Conservation (phyloP, 2,113 vertebrate species). For the Porphyrio hochstetteri region DNA sequence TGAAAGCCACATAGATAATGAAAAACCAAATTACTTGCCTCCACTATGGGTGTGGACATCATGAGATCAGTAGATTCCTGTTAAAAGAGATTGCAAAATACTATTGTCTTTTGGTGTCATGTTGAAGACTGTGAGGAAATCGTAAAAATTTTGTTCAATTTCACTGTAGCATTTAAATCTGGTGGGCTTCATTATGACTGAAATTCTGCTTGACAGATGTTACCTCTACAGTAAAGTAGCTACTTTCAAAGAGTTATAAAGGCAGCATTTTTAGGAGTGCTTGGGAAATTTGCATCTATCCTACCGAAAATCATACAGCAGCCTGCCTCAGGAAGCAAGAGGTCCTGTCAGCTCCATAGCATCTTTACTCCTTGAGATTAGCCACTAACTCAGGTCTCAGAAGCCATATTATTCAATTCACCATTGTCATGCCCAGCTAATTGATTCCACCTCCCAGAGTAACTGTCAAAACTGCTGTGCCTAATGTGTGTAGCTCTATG, state of each 20-base stretch:
- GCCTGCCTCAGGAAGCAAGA: background rate
- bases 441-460: background rate
- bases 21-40: background rate
- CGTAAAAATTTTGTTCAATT: background rate
- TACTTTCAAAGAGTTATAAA: background rate
- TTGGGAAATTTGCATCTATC: background rate
- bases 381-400: background rate
- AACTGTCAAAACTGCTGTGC: background rate
- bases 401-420: background rate
- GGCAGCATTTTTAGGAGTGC: background rate
- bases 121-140: background rate
- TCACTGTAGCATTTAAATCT: background rate
- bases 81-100: constrained; percentile 19
- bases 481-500: rapidly evolving
- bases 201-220: background rate
- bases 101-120: background rate
- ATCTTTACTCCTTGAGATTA: background rate
- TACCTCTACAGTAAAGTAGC: background rate
- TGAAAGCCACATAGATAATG: background rate
- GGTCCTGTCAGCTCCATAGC: background rate
- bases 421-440: rapidly evolving
- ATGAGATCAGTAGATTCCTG: background rate
- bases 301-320: background rate
- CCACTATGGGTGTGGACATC: background rate
- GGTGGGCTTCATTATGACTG: background rate